These are phyloP conservation scores for Dunckerocampus dactyliophorus DNA, from an alignment of 2,113 vertebrate species.

Conservation along the genomic window DNA sequence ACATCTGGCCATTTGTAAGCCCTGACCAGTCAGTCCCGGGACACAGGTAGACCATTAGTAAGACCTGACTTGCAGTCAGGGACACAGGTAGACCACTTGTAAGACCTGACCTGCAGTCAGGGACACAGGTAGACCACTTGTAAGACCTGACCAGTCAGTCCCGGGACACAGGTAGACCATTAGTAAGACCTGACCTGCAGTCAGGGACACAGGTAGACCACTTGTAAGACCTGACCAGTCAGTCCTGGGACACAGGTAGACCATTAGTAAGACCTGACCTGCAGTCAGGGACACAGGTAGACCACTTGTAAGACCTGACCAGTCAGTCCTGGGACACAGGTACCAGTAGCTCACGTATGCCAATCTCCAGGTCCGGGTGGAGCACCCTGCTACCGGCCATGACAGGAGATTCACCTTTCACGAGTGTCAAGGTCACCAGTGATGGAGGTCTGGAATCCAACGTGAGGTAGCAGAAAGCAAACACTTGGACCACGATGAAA, in stretches of 20 bases:
- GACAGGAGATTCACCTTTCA: conserved; percentile 69
- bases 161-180: conserved; percentile 72
- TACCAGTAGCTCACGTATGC: background rate
- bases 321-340: background rate
- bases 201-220: no score
- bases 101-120: no score
- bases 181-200: conserved; percentile 70
- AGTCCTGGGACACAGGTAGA: background rate
- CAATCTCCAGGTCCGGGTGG: conserved; percentile 65
- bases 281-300: no score
- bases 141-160: conserved; percentile 72
- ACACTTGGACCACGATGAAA: background rate
- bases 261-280: conserved; percentile 60
- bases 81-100: conserved; percentile 78
- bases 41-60: background rate
- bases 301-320: background rate
- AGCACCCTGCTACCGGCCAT: conserved; percentile 34
- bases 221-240: background rate
- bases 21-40: no score
- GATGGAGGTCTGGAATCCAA: conserved; percentile 63
- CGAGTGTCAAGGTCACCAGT: conserved; percentile 48
- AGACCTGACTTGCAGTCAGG: conserved; percentile 72
- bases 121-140: background rate
- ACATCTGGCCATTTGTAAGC: no score
- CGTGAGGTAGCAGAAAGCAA: conserved; percentile 45